phyloP scores from a whole-genome alignment of 2,113 vertebrate genomes.

The Xiphophorus maculatus region DNA sequence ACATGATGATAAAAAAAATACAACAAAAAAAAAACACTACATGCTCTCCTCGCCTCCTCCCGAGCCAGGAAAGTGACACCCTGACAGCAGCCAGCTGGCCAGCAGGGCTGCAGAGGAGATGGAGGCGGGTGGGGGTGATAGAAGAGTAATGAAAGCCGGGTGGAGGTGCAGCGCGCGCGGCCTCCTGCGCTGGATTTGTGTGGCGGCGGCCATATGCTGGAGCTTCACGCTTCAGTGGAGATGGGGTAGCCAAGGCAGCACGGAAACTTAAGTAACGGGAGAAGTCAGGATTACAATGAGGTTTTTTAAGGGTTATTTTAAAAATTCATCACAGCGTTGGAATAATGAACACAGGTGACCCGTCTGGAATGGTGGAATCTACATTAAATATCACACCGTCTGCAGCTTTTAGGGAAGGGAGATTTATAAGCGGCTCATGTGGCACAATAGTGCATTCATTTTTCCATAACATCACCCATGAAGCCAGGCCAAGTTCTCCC shows the following conservation, averaged over 20 bases:
- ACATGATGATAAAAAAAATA: conserved; percentile 32
- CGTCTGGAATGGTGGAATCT: not conserved
- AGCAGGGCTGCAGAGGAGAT: conserved; percentile 32
- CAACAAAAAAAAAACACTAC: conserved; percentile 42
- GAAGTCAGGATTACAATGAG: conserved; percentile 61
- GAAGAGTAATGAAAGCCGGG: conserved; percentile 81
- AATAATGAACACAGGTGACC: conserved; percentile 5
- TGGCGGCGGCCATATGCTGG: conserved; percentile 63
- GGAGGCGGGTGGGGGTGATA: conserved; percentile 65
- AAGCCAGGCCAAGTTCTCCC: conserved; percentile 27
- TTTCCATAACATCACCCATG: conserved; percentile 42
- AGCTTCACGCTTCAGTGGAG: conserved; percentile 59
- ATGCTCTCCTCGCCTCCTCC: conserved; percentile 35
- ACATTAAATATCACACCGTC: not conserved
- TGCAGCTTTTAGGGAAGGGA: conserved; percentile 10
- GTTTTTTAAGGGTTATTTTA: conserved; percentile 50
- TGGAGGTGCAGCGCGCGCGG: conserved; percentile 48
- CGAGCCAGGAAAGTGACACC: conserved; percentile 76
- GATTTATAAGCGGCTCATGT: conserved; percentile 38
- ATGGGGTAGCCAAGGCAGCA: conserved; percentile 52
- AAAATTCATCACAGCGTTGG: conserved; percentile 34
- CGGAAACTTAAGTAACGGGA: conserved; percentile 78
- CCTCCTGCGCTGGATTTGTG: conserved; percentile 61
- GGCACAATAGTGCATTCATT: conserved; percentile 44
- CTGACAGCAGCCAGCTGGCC: conserved; percentile 69